Base-by-base conservation (phyloP, 92 coral and sea anemone species). In the Zoanthus sociatus region DNA sequence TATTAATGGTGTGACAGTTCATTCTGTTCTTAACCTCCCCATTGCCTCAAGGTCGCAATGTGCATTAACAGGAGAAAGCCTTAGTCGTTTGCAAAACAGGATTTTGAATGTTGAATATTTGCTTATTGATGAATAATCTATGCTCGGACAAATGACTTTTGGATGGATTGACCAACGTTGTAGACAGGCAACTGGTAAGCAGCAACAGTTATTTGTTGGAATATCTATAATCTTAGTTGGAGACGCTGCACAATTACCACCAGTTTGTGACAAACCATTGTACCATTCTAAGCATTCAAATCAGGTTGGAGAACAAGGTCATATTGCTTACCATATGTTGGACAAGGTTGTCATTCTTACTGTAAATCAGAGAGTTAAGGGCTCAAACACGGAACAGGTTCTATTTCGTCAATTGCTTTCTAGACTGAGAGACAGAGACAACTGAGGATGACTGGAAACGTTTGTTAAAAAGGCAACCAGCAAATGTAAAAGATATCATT, bases 171-270 rank as follows among this genome's bases (percentile, higher is more conserved):
- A 71, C 33, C 17, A 15, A 18, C 33, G 77, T 72, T 72, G 77
- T 5, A 72, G 77, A 72, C 47, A 72, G 8, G 77, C 77, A 72
- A 72, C 42, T 16, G 77, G 77, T 3, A 16, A 72, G 16, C 20
- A 72, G 6, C 26, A 72, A 20, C 77, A 72, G 46, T 71, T 71
- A 18, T 71, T 71, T 45, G 45, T 44, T 71, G 77, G 77, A 1
- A 58, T 9, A 58, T 58, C 64, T 11, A 58, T 9, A 58, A 11
- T 58, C 18, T 58, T 58, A 58, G n/a, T 58, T 58, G 64, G 64
- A 4, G n/a, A 58, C 18, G 20, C 64, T 58, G 64, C 64, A 58
- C 1, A 71, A 32, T 82, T 87, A 78, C 88, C 90, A 61, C 44
- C 78, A 26, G 91, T 83, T 17, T 13, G 64, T 58, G 64, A 58